Evolutionary conservation across 2,797 vertebrate genomes (phyloP).

Genomic region (Meda fulgida): DNA sequence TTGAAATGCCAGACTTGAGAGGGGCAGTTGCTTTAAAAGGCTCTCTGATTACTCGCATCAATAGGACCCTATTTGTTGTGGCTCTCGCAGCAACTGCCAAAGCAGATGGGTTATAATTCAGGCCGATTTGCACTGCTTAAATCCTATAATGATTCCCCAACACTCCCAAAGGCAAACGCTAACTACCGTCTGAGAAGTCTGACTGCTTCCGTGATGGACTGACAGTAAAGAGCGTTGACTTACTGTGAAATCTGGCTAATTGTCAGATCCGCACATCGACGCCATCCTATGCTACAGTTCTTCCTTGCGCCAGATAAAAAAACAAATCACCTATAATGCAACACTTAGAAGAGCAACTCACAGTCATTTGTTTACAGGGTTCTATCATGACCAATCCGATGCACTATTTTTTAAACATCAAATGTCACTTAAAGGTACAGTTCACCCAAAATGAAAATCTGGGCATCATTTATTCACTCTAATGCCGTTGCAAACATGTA

Average conservation of each 20-base stretch:
- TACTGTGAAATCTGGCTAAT: constrained; percentile 26
- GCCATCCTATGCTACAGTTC: background rate
- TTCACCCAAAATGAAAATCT: background rate
- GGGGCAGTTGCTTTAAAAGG: constrained; percentile 54
- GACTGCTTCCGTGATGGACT: constrained; percentile 23
- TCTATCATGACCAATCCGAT: background rate
- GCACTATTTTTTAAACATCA: background rate
- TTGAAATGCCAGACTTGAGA: constrained; percentile 58
- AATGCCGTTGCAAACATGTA: background rate
- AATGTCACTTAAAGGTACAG: background rate
- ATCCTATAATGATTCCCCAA: constrained; percentile 54
- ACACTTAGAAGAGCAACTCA: background rate
- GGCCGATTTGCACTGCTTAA: constrained; percentile 55
- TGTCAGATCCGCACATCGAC: background rate
- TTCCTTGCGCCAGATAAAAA: background rate
- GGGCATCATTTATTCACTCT: background rate
- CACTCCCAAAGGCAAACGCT: constrained; percentile 41
- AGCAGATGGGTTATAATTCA: constrained; percentile 61
- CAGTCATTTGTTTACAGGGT: background rate
- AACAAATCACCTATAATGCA: background rate
- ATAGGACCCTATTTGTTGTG: constrained; percentile 58
- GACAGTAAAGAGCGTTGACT: background rate
- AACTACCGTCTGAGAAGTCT: constrained; percentile 39
- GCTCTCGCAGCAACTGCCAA: constrained; percentile 52
- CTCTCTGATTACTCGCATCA: constrained; percentile 58